Evolutionary conservation across 2,888 invertebrate genomes (phyloP), one percentile per base, ranked within the genome.

Genomic region (Epinotia brunnichana): DNA sequence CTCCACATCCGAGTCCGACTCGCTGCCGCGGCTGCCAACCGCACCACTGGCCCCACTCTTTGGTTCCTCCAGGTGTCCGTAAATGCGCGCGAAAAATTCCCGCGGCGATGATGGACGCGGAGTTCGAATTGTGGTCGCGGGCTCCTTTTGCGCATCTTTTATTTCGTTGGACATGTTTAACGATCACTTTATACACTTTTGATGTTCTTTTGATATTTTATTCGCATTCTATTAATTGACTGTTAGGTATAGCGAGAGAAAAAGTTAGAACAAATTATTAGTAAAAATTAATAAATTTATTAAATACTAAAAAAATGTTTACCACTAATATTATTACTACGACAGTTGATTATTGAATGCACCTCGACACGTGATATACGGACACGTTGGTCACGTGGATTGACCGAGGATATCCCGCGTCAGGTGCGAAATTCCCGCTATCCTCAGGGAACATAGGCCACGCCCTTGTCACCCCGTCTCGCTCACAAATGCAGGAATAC

Each of bases 11-110:
- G 92, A 92, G n/a, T 90, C 91, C 0, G 91, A 91, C 59, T 90
- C 91, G 78, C 91, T 91, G 81, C 83, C 56, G 76, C 83, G 78
- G 63, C 76, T 79, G 72, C 77, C 81, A 75, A 77, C 84, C 19
- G 62, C 81, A 41, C 73, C 76, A 77, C 81, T 78, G 78, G 61
- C 71, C 76, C 73, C 4, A 7, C n/a, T 48, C 48, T 81, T 83
- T 3, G 85, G 83, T 70, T 90, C 85, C 77, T 97, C 96, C n/a
- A 96, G 91, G 80, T 97, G 95, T 0, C 97, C 97, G 82, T 97
- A 97, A 54, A 97, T 92, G 70, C 96, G 94, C 64, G 96, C 96
- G 84, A 97, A 97, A 87, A 97, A 97, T 81, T 96, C 95, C 39
- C 97, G 94, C 70, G 97, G 97, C 0, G 96, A 96, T 11, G 96